phyloP scores from a whole-genome alignment of 35 echinoderm and acorn worm genomes.

The Acanthaster planci region DNA sequence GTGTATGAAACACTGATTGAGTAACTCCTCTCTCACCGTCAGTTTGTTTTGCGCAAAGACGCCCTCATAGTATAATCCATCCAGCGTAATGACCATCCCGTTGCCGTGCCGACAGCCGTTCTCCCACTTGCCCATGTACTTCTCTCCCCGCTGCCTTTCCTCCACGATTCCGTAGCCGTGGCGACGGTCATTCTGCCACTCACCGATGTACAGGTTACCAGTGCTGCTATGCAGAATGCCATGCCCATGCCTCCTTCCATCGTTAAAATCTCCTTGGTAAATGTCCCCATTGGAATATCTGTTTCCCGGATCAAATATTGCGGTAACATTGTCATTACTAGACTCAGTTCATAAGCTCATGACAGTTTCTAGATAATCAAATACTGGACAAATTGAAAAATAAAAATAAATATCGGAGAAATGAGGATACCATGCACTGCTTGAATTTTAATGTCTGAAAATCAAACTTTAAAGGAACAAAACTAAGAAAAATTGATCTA shows the following conservation, averaged over 20 bases:
- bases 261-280: constrained; percentile 81
- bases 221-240: constrained; percentile 76
- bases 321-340: too few relatives aligned
- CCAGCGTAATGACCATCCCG: constrained; percentile 87
- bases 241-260: constrained; percentile 75
- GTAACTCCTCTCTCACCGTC: constrained; percentile 50
- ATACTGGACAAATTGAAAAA: too few relatives aligned
- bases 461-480: too few relatives aligned
- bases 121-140: constrained; percentile 97
- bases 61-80: constrained; percentile 90
- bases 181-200: constrained; percentile 84
- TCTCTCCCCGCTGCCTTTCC: constrained; percentile 79
- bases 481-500: too few relatives aligned
- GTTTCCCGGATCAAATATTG: too few relatives aligned
- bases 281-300: constrained; percentile 91
- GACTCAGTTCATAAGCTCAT: too few relatives aligned
- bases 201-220: constrained; percentile 81
- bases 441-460: too few relatives aligned
- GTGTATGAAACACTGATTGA: too few relatives aligned
- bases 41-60: constrained; percentile 85
- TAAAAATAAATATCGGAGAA: too few relatives aligned
- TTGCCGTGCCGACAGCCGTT: constrained; percentile 86
- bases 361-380: too few relatives aligned
- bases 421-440: too few relatives aligned
- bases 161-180: constrained; percentile 91